Evolutionary conservation across 2,797 vertebrate species (phyloP).

Genomic region (Notolabrus celidotus): DNA sequence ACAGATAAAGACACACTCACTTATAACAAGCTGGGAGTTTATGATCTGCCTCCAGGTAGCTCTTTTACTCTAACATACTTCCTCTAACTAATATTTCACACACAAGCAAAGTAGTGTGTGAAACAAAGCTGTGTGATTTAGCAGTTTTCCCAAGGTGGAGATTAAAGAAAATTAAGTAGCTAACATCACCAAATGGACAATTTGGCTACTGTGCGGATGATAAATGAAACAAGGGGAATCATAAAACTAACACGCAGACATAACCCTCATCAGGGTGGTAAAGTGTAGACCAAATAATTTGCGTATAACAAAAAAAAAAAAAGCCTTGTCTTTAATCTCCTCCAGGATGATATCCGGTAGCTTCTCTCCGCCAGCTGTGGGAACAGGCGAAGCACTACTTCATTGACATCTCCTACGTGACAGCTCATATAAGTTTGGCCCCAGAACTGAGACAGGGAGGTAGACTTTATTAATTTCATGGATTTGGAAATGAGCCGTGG

Average conservation of each 20-base stretch:
- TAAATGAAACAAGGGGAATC: constrained; percentile 61
- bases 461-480: constrained; percentile 85
- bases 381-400: constrained; percentile 54
- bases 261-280: constrained; percentile 58
- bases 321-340: constrained; percentile 52
- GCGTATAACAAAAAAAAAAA: constrained; percentile 48
- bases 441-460: constrained; percentile 72
- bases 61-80: constrained; percentile 3
- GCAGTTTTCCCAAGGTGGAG: constrained; percentile 61
- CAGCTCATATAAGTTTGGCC: constrained; percentile 76
- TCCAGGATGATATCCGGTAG: constrained; percentile 42
- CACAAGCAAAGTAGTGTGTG: constrained; percentile 29
- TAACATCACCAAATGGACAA: constrained; percentile 64
- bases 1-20: constrained; percentile 53
- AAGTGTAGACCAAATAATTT: constrained; percentile 45
- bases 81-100: constrained; percentile 56
- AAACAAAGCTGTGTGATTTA: constrained; percentile 60
- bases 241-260: constrained; percentile 63
- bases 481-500: constrained; percentile 84
- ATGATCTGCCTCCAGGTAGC: constrained; percentile 43
- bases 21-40: constrained; percentile 51
- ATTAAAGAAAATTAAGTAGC: constrained; percentile 72
- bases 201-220: constrained; percentile 54
- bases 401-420: constrained; percentile 48
- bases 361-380: constrained; percentile 38